These are phyloP conservation scores for Aelia acuminata DNA, from an alignment of 2,888 invertebrate species.

Conservation along the genomic window DNA sequence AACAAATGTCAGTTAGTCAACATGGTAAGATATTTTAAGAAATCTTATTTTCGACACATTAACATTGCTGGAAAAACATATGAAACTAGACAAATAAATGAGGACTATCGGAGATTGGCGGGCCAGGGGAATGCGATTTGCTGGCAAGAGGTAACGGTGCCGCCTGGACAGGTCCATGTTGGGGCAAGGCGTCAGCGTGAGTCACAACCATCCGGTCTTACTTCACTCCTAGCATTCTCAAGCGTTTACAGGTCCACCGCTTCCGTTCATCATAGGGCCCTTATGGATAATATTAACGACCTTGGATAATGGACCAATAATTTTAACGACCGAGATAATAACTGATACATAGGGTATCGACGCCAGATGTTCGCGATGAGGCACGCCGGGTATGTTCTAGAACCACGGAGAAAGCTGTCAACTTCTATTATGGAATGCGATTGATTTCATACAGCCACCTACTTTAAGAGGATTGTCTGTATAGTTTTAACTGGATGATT, in stretches of 20 bases:
- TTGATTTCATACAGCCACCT: neutral
- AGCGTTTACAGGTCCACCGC: constrained; percentile 35
- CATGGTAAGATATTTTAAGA: too few species aligned
- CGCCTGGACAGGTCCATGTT: constrained; percentile 51
- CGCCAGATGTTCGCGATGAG: neutral
- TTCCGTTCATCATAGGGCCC: constrained; percentile 16
- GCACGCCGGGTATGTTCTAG: neutral
- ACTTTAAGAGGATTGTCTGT: neutral
- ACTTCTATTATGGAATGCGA: neutral
- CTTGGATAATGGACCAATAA: neutral
- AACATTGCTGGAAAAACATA: neutral
- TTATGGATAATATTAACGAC: too few species aligned
- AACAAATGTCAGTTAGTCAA: too few species aligned
- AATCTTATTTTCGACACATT: neutral
- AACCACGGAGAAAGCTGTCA: neutral
- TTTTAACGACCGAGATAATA: neutral
- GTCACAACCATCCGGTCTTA: constrained; percentile 50
- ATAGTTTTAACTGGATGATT: neutral
- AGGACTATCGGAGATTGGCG: neutral
- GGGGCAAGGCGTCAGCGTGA: constrained; percentile 51
- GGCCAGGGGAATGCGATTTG: constrained; percentile 11
- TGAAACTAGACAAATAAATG: neutral
- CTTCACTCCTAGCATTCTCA: constrained; percentile 47
- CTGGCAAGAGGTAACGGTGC: constrained; percentile 44
- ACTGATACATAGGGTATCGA: neutral